These are phyloP conservation scores for Periphyllus acericola DNA, from an alignment of 2,888 invertebrate genomes.

Conservation along the genomic window DNA sequence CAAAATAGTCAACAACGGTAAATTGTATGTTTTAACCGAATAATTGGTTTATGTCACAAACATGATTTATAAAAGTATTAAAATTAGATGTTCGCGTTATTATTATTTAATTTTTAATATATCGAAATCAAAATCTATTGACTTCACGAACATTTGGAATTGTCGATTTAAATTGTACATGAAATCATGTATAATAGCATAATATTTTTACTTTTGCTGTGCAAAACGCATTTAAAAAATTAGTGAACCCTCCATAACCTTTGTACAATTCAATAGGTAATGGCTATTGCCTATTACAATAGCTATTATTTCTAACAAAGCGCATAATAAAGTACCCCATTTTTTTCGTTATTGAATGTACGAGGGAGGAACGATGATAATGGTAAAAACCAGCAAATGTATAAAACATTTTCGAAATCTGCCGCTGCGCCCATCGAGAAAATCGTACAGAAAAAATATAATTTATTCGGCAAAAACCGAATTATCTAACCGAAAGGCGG, in stretches of 20 bases:
- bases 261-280: constrained; percentile 43
- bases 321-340: constrained; percentile 51
- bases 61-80: no score
- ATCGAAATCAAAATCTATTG: neutral
- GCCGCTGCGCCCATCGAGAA: constrained; percentile 22
- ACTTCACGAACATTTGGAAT: neutral
- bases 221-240: constrained; percentile 49
- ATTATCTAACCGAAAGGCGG: neutral
- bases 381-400: constrained; percentile 43
- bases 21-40: no score
- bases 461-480: neutral
- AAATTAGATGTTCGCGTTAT: neutral
- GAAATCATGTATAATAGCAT: no score
- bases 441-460: constrained; percentile 20
- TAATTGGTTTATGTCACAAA: no score
- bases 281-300: constrained; percentile 49
- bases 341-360: constrained; percentile 22
- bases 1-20: no score
- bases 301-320: constrained; percentile 45
- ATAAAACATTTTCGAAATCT: constrained; percentile 35
- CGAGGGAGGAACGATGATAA: constrained; percentile 29
- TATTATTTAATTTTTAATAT: neutral
- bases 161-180: neutral
- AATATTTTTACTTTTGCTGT: neutral
- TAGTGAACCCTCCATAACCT: constrained; percentile 33